phyloP scores from a whole-genome alignment of 2,113 vertebrate genomes.

The Melanotaenia duboulayi region DNA sequence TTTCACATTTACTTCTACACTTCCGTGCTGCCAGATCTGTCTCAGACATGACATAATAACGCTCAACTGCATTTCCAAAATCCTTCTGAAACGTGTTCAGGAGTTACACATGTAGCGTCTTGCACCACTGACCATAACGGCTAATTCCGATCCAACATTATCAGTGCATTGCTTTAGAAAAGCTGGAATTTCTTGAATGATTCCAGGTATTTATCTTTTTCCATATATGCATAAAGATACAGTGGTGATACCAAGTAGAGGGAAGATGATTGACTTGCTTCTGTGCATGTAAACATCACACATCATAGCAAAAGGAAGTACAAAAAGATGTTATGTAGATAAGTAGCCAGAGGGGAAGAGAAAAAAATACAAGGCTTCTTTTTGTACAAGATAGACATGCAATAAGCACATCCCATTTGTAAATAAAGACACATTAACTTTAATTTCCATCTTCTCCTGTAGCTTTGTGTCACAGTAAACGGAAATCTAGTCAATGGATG shows the following conservation, averaged over 20 bases:
- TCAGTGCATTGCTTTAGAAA: neutral
- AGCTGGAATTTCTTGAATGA: neutral
- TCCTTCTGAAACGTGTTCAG: neutral
- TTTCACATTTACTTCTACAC: neutral
- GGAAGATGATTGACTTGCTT: neutral
- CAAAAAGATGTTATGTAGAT: neutral
- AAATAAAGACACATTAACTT: neutral
- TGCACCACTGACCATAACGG: slow-evolving; percentile 7
- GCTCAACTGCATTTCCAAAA: neutral
- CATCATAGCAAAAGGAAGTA: neutral
- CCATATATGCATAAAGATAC: too few species aligned
- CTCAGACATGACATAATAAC: neutral
- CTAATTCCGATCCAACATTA: neutral
- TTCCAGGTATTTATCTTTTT: neutral
- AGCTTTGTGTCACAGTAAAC: neutral
- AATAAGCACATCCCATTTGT: neutral
- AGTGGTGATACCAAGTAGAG: neutral
- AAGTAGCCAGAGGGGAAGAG: neutral
- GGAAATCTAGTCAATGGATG: too few species aligned
- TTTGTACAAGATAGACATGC: neutral
- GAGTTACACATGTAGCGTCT: neutral
- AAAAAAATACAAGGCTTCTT: neutral
- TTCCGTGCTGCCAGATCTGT: neutral
- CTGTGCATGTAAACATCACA: neutral
- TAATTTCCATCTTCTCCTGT: neutral